A percentile compares a stretch with the other conserved stretches of the same genome.
Evolutionary conservation across 1,140 invertebrate genomes (phyloP).

Genomic region (Pinna nobilis): DNA sequence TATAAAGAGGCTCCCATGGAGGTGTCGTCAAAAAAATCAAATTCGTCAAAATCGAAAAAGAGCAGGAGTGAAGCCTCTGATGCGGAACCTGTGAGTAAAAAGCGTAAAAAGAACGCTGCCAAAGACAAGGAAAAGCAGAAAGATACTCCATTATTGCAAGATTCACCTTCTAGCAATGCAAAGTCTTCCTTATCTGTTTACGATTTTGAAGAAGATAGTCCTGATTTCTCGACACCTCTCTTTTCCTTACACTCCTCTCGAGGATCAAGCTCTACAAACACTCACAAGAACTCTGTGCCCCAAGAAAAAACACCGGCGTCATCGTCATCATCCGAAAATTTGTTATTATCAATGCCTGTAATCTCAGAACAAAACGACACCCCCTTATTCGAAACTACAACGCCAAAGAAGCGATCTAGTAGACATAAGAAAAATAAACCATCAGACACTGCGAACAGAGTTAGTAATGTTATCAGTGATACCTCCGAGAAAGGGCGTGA

Average conservation of each 20-base stretch:
- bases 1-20: slow-evolving; percentile 9
- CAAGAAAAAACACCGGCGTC: slow-evolving; percentile 17
- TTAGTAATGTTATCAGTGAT: too few relatives aligned
- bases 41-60: slow-evolving; percentile 51
- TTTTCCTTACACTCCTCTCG: slow-evolving; percentile 40
- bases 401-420: slow-evolving; percentile 14
- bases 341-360: slow-evolving; percentile 12
- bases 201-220: slow-evolving; percentile 64
- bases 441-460: too few relatives aligned
- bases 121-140: slow-evolving; percentile 41
- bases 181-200: slow-evolving; percentile 56
- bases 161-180: slow-evolving; percentile 1
- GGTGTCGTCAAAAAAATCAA: slow-evolving; percentile 35
- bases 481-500: too few relatives aligned
- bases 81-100: slow-evolving; percentile 53
- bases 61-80: slow-evolving; percentile 38
- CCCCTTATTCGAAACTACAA: slow-evolving; percentile 8
- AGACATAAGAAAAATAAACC: slow-evolving; percentile 20
- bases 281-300: neutral
- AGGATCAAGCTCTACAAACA: neutral
- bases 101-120: slow-evolving; percentile 47
- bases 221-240: slow-evolving; percentile 48
- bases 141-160: slow-evolving; percentile 10
- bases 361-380: neutral
- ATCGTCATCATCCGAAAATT: slow-evolving; percentile 2